Evolutionary conservation across 2,888 invertebrate species (phyloP), one percentile per base, ranked within the genome.

Genomic region (Phengaris arion): DNA sequence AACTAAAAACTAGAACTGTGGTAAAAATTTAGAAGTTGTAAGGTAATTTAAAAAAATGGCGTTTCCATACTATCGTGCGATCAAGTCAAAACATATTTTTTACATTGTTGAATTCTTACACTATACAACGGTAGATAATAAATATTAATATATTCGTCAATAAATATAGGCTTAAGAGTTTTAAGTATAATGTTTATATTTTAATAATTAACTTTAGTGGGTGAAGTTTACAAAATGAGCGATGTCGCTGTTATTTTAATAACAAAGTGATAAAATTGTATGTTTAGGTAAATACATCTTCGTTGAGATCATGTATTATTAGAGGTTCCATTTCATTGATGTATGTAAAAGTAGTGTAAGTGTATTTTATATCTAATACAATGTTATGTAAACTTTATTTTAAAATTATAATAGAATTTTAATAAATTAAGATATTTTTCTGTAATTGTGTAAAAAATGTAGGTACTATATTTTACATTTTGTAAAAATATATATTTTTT

Each of bases 51-150:
- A 22, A 13, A 35, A 64, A 64, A 12, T 12, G 2, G 12, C 35
- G 12, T 35, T 12, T 64, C 22, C 22, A 35, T 64, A 64, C 35
- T 45, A 35, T 64, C 70, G 48, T 70, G 48, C 70, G 46, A 15
- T 15, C 64, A 35, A 64, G 64, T 51, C n/a, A 51, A 70, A 48
- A 70, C 15, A 48, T 51, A 15, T 35, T 72, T 72, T 72, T 72
- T 54, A 72, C 54, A 52, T 72, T 72, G 72, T 72, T 72, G 72
- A 72, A 72, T 35, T 72, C 22, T 52, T 52, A 13, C 72, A 72
- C 72, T 72, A 72, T 72, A 54, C 72, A 72, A 72, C 54, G 72
- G 72, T 54, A 72, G 72, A 15, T 72, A 22, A 15, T 72, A 22
- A 22, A 15, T 72, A 22, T 15, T 70, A 15, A 13, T 69, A 59